Percentiles rank a stretch among this genome's conserved stretches.
phyloP scores from a whole-genome alignment of 2,888 invertebrate genomes.

The Ligdia adustata region DNA sequence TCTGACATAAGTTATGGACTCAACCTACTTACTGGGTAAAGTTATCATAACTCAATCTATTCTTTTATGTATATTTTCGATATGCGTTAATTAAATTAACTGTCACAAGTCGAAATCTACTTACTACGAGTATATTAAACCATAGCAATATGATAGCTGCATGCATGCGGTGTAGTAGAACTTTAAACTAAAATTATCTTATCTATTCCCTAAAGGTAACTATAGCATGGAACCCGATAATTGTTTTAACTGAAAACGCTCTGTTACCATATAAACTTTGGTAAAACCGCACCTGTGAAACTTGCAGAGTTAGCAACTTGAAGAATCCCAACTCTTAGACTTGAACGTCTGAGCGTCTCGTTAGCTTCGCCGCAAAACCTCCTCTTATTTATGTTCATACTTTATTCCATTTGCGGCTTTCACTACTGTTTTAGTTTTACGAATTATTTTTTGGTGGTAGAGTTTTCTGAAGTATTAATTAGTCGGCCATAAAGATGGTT shows the following conservation, averaged over 20 bases:
- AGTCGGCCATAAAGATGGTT: no score
- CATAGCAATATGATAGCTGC: no score
- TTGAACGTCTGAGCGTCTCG: constrained; percentile 53
- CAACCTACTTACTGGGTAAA: constrained; percentile 38
- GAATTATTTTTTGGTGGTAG: constrained; percentile 20
- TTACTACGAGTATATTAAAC: no score
- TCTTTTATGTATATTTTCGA: no score
- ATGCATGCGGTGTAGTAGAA: no score
- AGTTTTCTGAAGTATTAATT: no score
- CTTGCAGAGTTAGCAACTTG: constrained; percentile 50
- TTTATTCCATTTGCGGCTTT: constrained; percentile 70
- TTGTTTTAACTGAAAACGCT: constrained; percentile 61
- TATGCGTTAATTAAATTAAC: no score
- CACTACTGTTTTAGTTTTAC: constrained; percentile 35
- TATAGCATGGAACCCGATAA: constrained; percentile 40
- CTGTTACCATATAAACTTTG: constrained; percentile 42
- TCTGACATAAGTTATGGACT: not conserved
- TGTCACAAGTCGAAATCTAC: no score
- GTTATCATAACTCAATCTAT: no score
- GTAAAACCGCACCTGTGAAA: constrained; percentile 62
- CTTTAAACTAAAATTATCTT: no score
- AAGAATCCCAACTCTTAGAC: constrained; percentile 59
- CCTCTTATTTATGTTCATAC: constrained; percentile 74
- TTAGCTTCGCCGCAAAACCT: constrained; percentile 77
- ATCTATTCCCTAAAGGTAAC: not conserved